These are phyloP conservation scores for Gonatopus flavifemur DNA, from an alignment of 1,140 invertebrate species.

Conservation along the genomic window DNA sequence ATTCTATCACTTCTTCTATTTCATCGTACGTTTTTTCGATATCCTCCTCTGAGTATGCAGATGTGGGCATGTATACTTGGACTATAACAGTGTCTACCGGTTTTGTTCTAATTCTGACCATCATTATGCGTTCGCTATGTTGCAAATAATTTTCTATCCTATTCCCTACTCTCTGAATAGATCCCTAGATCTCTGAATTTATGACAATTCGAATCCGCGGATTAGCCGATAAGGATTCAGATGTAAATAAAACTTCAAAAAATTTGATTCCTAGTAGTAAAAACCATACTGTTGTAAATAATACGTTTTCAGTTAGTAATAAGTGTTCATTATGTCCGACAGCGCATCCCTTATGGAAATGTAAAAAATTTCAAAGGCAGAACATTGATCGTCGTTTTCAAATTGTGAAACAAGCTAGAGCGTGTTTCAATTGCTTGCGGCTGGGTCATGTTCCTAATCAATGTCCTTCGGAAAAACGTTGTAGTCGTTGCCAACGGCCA, in stretches of 20 bases:
- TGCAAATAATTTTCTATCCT: no score
- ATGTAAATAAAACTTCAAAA: no score
- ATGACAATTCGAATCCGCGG: background rate
- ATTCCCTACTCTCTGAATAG: no score
- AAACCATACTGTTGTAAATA: background rate
- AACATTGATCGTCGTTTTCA: background rate
- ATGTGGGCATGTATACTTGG: no score
- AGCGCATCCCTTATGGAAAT: background rate
- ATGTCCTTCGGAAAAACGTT: background rate
- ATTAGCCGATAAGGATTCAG: background rate
- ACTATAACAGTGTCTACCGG: no score
- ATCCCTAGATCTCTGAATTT: constrained; percentile 2
- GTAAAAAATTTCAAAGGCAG: background rate
- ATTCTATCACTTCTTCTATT: no score
- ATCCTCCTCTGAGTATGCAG: no score
- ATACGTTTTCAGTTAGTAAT: background rate
- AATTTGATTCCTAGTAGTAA: background rate
- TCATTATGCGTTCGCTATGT: no score
- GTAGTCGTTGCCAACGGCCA: constrained; percentile 6
- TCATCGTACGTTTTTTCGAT: no score
- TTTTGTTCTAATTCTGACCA: no score
- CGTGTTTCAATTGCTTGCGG: background rate
- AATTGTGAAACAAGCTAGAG: background rate
- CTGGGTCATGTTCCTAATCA: background rate
- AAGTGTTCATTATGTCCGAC: background rate